Evolutionary conservation across 2,888 invertebrate species (phyloP), one percentile per base, ranked within the genome.

Genomic region (Acleris literana): DNA sequence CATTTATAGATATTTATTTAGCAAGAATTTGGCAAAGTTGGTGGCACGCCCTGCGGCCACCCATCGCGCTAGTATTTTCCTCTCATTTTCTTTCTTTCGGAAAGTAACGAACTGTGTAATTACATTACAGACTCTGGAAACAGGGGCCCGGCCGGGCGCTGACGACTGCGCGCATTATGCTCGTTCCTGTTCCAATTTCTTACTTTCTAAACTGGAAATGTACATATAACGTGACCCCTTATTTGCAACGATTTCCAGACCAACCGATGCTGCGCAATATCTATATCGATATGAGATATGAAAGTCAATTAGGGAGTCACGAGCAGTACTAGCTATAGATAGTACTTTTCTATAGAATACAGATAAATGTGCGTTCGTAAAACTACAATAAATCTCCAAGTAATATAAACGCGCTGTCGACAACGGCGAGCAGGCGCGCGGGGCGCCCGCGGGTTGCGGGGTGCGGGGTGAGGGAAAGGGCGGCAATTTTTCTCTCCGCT

Each of bases 401-500:
- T 88, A 88, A 90, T 90, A 88, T 87, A 88, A 90, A 86, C 87
- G 86, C 86, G 85, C 85, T 86, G 88, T 89, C 89, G 87, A 84
- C 86, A 82, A 83, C 72, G 80, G 76, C 80, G 79, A 77, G 77
- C 75, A 77, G 74, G 75, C 81, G 80, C 79, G 76, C 78, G 66
- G 68, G 78, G 76, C 77, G 76, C 74, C 74, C 74, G 76, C 78
- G 78, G 71, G 76, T 73, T 71, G 68, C 76, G 74, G 75, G 76
- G 73, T 68, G 76, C 70, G 74, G 72, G 75, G 79, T 81, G 79
- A 83, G 77, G 80, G 78, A 83, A 81, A 83, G 84, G 80, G 86
- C 84, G 85, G 89, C 90, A 91, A 91, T 92, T 92, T 92, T 91
- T 92, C 92, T 92, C 90, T 87, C 81, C 85, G 89, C 90, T 92